Base-by-base conservation (phyloP, 2,888 invertebrate species). In the Adelognathus sp. region DNA sequence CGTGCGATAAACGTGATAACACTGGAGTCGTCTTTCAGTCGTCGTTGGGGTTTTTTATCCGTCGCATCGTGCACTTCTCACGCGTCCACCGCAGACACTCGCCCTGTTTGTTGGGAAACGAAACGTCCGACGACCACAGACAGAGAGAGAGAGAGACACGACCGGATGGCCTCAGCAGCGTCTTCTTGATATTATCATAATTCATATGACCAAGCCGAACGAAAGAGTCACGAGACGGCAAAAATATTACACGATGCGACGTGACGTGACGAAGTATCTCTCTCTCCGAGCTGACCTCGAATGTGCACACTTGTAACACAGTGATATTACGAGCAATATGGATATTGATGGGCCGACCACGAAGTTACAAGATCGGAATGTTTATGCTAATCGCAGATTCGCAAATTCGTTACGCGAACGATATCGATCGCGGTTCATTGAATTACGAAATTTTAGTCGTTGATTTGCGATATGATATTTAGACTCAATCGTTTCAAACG, bases 181-280 rank as follows among this genome's bases (percentile, higher is more conserved):
- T 52, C 67, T 31, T 70, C 60, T 58, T 70, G 63, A 61, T 67
- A 63, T 69, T 78, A 69, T 58, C 69, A 69, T 78, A 69, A 69
- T 73, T 64, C 69, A 73, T 44, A 46, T 33, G 63, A 31, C 36
- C 39, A 11, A 36, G 39, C 21, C 21, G 50, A 50, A 21, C 50
- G 36, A 58, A 1, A 46, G 9, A 36, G 33, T 39, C 39, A 50
- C 11, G 21, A 46, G 44, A n/a, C 7, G 64, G 14, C 11, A 33
- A 39, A 69, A 63, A 16, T 4, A 66, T 66, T 36, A 58, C 31
- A 39, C n/a, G 18, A 60, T 60, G 46, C 16, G 9, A 54, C 66
- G 52, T 39, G 66, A 54, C 24, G 21, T 5, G 27, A 24, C 29
- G n/a, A 18, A 39, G 52, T 14, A 46, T 31, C 33, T 50, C 33